phyloP scores from a whole-genome alignment of 2,888 invertebrate species.

The Phragmatobia fuliginosa region DNA sequence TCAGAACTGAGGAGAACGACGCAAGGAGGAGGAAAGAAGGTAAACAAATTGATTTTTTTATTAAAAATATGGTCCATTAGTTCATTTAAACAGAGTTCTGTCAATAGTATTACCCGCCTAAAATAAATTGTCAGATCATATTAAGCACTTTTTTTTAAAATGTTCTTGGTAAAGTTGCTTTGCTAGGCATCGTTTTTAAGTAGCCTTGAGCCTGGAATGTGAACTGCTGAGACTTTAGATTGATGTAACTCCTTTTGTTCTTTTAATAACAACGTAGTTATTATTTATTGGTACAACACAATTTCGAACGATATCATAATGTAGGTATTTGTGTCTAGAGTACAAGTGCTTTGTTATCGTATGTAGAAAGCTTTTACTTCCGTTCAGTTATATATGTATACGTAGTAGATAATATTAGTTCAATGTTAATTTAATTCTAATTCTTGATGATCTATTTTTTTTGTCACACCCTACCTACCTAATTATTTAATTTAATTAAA shows the following conservation, averaged over 20 bases:
- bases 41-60: constrained; percentile 58
- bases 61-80: neutral
- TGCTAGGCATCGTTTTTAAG: neutral
- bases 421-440: too few species aligned
- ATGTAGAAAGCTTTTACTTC: neutral
- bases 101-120: constrained; percentile 43
- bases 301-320: neutral
- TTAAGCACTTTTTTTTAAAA: neutral
- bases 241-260: neutral
- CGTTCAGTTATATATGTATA: neutral
- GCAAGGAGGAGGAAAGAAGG: too few species aligned
- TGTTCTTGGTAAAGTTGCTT: neutral
- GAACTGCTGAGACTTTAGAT: neutral
- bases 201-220: constrained; percentile 21
- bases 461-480: neutral
- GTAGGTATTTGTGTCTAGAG: neutral
- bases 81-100: constrained; percentile 17
- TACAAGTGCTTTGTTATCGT: neutral
- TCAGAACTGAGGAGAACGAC: too few species aligned
- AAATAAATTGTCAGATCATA: constrained; percentile 35
- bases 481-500: neutral
- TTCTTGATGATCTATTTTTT: neutral
- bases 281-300: neutral
- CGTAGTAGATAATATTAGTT: too few species aligned
- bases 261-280: neutral